Conservation (phyloP, 2,888 invertebrate species). For the Cremastinae sp. region DNA sequence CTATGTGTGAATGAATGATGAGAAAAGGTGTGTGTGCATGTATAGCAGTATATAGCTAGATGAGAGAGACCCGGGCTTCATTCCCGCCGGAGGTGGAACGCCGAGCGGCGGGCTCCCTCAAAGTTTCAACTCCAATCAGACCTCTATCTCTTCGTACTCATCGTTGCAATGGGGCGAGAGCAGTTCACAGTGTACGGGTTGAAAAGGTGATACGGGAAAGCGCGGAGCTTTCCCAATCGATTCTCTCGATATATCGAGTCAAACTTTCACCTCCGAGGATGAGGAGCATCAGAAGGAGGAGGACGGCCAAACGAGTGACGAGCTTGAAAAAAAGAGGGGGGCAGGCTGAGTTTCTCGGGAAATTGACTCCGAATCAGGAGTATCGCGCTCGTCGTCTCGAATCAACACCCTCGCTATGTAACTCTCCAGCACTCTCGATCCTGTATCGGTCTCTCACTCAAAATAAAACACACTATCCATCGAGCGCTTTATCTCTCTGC, state of each 20-base stretch:
- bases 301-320: slow-evolving; percentile 58
- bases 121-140: slow-evolving; percentile 74
- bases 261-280: slow-evolving; percentile 63
- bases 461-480: slow-evolving; percentile 6
- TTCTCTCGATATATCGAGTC: slow-evolving; percentile 70
- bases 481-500: slow-evolving; percentile 5
- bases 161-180: slow-evolving; percentile 61
- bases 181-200: slow-evolving; percentile 37
- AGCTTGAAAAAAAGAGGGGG: slow-evolving; percentile 51
- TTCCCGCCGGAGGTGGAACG: slow-evolving; percentile 68
- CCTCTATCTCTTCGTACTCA: slow-evolving; percentile 61
- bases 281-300: slow-evolving; percentile 51
- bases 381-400: slow-evolving; percentile 60
- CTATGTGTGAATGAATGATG: neutral
- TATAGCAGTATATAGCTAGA: no score
- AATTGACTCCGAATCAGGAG: slow-evolving; percentile 63
- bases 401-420: slow-evolving; percentile 60
- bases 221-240: slow-evolving; percentile 50
- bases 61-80: no score
- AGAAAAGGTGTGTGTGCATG: slow-evolving; percentile 58
- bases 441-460: neutral
- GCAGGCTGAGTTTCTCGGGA: slow-evolving; percentile 66
- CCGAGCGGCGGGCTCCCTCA: slow-evolving; percentile 64
- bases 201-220: slow-evolving; percentile 45
- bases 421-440: slow-evolving; percentile 51